Evolutionary conservation across 2,113 vertebrate species (phyloP), one percentile per base, ranked within the genome.

Genomic region (Gambusia holbrooki): DNA sequence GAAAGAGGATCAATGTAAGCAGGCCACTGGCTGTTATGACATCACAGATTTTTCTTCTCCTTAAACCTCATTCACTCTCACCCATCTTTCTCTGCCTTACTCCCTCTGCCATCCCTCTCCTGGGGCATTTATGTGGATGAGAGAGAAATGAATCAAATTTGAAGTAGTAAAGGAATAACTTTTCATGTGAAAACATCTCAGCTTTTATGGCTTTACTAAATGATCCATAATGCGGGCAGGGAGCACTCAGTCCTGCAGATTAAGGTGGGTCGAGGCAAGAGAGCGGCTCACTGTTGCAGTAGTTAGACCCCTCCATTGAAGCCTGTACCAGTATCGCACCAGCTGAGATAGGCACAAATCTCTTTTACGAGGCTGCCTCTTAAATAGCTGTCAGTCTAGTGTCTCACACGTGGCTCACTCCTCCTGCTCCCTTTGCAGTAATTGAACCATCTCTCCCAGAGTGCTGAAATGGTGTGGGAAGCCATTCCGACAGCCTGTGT

Each of bases 171-270:
- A 89, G 90, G 88, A 94, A 93, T 95, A 94, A 93, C 91, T 93
- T 95, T 95, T 95, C 91, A 94, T 94, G 93, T 93, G 93, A 93
- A 93, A 93, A 93, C 93, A 93, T 92, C 93, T 93, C 80, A 84
- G 92, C 85, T 93, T 94, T 95, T 94, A 95, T 92, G 87, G 89
- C 88, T 87, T 91, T 88, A 88, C 93, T 94, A 95, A 95, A 95
- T 92, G 93, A 91, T 91, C 91, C 90, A 93, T 95, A 94, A 95
- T 94, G 90, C 84, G 33, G 80, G 86, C 72, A 82, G 88, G 84
- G 89, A 89, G 89, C 87, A 83, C 89, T 91, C 85, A 85, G 88
- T 93, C 86, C 89, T 80, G 65, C 78, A 85, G 91, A 91, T 93
- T 91, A 81, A 86, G 86, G 83, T 66, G 75, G 85, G 81, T 78